These are phyloP conservation scores for Ptychochromis oligacanthus DNA, from an alignment of 2,113 vertebrate genomes.

Conservation along the genomic window DNA sequence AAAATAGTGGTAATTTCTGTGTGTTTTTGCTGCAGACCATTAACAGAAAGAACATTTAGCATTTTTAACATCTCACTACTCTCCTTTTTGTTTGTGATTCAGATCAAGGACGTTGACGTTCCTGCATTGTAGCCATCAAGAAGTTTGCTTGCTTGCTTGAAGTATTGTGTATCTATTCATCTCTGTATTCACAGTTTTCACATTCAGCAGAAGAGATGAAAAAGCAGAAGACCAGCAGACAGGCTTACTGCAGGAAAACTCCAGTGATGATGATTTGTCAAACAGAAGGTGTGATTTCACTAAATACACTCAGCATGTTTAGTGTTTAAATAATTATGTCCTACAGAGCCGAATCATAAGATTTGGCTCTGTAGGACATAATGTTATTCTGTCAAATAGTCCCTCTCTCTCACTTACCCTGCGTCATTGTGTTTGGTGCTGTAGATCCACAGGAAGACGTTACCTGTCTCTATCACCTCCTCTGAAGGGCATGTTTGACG, in stretches of 20 bases:
- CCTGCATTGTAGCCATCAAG: neutral
- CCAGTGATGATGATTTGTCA: conserved; percentile 83
- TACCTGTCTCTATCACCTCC: conserved; percentile 89
- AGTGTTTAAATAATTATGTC: neutral
- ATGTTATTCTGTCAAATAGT: neutral
- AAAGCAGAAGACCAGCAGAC: conserved; percentile 84
- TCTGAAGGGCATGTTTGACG: conserved; percentile 84
- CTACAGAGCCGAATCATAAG: neutral
- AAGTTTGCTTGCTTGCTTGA: neutral
- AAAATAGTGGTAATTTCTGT: neutral
- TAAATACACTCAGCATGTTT: neutral
- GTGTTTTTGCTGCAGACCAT: neutral
- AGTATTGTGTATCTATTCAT: neutral
- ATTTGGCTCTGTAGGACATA: neutral
- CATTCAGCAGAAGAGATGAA: conserved; percentile 80
- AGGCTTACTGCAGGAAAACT: conserved; percentile 87
- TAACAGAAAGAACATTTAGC: neutral
- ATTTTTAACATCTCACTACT: neutral
- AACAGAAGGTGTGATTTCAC: conserved; percentile 78
- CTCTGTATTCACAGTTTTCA: conserved; percentile 64
- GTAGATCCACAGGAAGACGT: conserved; percentile 84
- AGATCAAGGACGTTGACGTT: neutral
- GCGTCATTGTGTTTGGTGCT: conserved; percentile 36
- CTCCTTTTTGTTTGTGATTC: neutral
- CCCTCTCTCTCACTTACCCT: neutral